These are phyloP conservation scores for Drosophila repleta DNA, from an alignment of 1,140 invertebrate species.

Conservation along the genomic window DNA sequence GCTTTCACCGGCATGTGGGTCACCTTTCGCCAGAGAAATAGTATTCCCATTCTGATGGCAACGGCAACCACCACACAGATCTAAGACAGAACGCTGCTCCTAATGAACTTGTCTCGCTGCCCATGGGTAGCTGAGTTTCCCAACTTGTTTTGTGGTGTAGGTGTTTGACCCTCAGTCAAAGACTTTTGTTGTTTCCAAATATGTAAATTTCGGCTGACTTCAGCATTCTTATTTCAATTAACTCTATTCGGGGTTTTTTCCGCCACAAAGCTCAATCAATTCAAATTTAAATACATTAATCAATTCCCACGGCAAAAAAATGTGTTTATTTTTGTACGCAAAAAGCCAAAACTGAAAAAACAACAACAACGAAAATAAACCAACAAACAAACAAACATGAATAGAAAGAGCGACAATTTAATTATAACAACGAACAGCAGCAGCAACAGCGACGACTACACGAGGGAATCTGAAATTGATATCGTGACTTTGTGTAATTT, in stretches of 20 bases:
- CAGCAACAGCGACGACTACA: slow-evolving; percentile 56
- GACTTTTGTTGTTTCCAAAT: slow-evolving; percentile 44
- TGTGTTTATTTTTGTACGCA: slow-evolving; percentile 36
- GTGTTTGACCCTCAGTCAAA: slow-evolving; percentile 69
- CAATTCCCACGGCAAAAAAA: slow-evolving; percentile 64
- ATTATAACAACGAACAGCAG: slow-evolving; percentile 57
- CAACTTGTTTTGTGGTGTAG: slow-evolving; percentile 53
- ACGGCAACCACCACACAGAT: slow-evolving; percentile 4
- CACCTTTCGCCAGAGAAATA: slow-evolving; percentile 72
- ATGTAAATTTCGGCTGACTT: slow-evolving; percentile 62
- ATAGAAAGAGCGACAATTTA: slow-evolving; percentile 53
- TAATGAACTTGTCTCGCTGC: slow-evolving; percentile 66
- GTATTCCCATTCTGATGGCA: slow-evolving; percentile 28
- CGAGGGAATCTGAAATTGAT: slow-evolving; percentile 78
- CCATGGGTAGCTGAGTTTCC: slow-evolving; percentile 41
- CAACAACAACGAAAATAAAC: slow-evolving; percentile 53
- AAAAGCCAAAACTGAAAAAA: slow-evolving; percentile 28
- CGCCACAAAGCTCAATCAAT: slow-evolving; percentile 54
- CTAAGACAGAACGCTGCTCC: slow-evolving; percentile 21
- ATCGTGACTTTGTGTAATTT: slow-evolving; percentile 82
- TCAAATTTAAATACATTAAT: slow-evolving; percentile 70
- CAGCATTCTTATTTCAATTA: slow-evolving; percentile 66
- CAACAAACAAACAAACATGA: slow-evolving; percentile 56
- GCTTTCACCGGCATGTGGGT: slow-evolving; percentile 76
- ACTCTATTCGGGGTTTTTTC: slow-evolving; percentile 35